phyloP scores from a whole-genome alignment of 2,888 invertebrate species.

The Lithophane socia region DNA sequence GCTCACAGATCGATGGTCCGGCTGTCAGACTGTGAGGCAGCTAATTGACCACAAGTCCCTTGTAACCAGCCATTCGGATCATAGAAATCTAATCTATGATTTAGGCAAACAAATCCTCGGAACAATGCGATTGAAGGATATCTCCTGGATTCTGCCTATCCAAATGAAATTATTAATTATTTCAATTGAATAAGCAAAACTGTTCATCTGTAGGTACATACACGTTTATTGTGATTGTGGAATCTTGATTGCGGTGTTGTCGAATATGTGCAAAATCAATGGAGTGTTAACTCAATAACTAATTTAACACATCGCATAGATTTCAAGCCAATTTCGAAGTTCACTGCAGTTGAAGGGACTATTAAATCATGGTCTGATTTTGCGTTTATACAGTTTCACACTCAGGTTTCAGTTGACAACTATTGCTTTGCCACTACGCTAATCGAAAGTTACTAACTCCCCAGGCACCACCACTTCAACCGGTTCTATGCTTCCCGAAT shows the following conservation, averaged over 20 bases:
- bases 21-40: constrained; percentile 25
- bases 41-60: constrained; percentile 46
- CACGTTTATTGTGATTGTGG: neutral
- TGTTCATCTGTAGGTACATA: neutral
- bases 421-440: neutral
- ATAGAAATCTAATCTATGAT: constrained; percentile 9
- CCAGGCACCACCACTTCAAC: too few species aligned
- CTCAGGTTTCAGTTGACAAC: neutral
- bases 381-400: neutral
- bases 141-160: constrained; percentile 5
- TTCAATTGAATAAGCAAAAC: constrained; percentile 24
- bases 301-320: constrained; percentile 21
- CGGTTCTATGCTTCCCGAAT: too few species aligned
- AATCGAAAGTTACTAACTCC: neutral
- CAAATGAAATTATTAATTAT: constrained; percentile 39
- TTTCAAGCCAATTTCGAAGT: constrained; percentile 13
- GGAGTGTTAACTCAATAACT: constrained; percentile 15
- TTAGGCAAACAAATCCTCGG: constrained; percentile 12
- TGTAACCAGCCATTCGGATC: constrained; percentile 1
- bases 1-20: constrained; percentile 13
- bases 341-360: neutral
- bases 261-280: constrained; percentile 26
- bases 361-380: constrained; percentile 9
- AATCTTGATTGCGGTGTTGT: neutral
- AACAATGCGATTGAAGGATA: neutral